Conservation (phyloP, 2,888 invertebrate genomes). For the Papilio gigon region DNA sequence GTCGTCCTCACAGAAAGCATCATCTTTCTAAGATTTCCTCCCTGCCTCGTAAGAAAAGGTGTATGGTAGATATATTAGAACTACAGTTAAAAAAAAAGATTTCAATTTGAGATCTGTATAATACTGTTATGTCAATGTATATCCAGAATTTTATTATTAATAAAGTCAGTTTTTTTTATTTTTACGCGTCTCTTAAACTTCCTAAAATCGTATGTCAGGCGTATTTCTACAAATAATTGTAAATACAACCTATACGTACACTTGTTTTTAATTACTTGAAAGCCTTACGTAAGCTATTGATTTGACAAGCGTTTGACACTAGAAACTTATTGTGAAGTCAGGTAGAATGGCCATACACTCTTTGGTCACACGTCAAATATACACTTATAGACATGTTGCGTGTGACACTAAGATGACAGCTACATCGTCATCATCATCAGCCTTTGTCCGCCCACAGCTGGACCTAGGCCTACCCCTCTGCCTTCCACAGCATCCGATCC, state of each 20-base stretch:
- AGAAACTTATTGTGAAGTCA: slow-evolving; percentile 18
- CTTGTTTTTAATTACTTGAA: slow-evolving; percentile 12
- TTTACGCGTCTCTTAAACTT: not conserved
- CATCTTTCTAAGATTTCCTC: too few relatives aligned
- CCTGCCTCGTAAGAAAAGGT: too few relatives aligned
- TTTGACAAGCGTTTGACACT: slow-evolving; percentile 19
- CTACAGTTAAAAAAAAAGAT: too few relatives aligned
- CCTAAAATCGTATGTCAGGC: not conserved
- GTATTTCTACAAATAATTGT: not conserved
- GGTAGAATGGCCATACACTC: slow-evolving; percentile 3
- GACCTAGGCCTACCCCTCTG: too few relatives aligned
- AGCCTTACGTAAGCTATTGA: slow-evolving; percentile 7
- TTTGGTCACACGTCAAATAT: slow-evolving; percentile 10
- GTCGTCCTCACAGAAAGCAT: too few relatives aligned
- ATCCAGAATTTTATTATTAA: too few relatives aligned
- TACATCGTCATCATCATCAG: too few relatives aligned
- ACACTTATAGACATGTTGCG: not conserved
- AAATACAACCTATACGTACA: not conserved
- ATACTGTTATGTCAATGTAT: too few relatives aligned
- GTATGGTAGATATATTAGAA: too few relatives aligned
- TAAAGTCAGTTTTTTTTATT: not conserved
- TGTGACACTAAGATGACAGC: not conserved
- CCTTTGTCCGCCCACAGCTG: too few relatives aligned
- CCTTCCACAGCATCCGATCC: too few relatives aligned
- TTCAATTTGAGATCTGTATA: too few relatives aligned